A percentile compares a stretch with the other conserved stretches of the same genome.
These are phyloP conservation scores for Diorhabda sublineata DNA, from an alignment of 1,140 invertebrate genomes.

Conservation along the genomic window DNA sequence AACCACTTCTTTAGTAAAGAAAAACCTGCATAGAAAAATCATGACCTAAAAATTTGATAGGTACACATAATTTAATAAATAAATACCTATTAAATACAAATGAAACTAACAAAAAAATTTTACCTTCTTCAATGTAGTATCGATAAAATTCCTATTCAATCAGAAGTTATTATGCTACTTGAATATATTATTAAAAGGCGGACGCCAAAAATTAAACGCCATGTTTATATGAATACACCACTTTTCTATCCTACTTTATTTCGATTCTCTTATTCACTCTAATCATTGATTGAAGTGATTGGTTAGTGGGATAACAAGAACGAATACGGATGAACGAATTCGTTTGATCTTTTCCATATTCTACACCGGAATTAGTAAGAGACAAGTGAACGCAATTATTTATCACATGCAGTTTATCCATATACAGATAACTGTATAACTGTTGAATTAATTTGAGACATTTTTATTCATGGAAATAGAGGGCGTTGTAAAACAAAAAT, in stretches of 20 bases:
- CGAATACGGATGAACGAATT: too few species aligned
- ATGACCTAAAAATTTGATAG: slow-evolving; percentile 1
- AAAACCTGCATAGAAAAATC: background rate
- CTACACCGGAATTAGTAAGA: too few species aligned
- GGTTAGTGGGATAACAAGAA: too few species aligned
- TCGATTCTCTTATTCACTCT: too few species aligned
- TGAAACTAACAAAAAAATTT: slow-evolving; percentile 10
- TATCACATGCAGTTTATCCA: too few species aligned
- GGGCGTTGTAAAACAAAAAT: too few species aligned
- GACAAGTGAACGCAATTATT: too few species aligned
- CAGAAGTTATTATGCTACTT: background rate
- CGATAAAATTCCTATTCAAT: background rate
- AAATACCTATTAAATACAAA: slow-evolving; percentile 16
- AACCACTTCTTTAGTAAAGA: background rate
- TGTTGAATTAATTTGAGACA: too few species aligned
- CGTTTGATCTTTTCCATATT: too few species aligned
- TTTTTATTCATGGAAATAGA: too few species aligned
- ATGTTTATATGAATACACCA: slow-evolving; percentile 26
- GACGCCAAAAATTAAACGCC: slow-evolving; percentile 33
- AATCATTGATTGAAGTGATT: too few species aligned
- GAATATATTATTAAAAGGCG: slow-evolving; percentile 21
- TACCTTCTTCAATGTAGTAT: background rate
- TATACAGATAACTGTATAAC: too few species aligned
- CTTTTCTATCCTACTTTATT: background rate
- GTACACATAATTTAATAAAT: background rate